Conservation (phyloP, 2,888 invertebrate species). For the Rhagonycha lutea region DNA sequence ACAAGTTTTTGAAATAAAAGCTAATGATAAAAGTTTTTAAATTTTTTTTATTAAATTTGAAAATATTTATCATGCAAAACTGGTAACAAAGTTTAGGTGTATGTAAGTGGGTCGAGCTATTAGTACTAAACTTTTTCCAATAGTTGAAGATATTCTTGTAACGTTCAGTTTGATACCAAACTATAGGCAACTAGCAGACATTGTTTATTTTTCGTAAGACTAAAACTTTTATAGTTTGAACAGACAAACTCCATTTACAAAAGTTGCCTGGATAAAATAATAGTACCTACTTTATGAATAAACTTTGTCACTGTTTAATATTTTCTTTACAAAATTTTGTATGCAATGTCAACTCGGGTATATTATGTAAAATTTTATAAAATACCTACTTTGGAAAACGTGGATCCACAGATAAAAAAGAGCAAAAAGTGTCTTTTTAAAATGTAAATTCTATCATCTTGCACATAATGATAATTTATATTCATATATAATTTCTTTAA, state of each 20-base stretch:
- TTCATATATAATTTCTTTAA: too few species aligned
- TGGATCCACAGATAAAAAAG: background rate
- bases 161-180: background rate
- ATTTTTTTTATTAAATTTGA: background rate
- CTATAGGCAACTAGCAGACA: background rate
- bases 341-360: background rate
- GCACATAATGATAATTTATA: background rate
- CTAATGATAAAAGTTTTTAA: background rate
- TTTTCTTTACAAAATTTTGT: background rate
- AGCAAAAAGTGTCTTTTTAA: background rate
- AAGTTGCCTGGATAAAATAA: background rate
- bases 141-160: background rate
- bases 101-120: background rate
- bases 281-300: background rate
- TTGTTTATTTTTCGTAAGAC: conserved; percentile 1
- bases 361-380: background rate
- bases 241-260: background rate
- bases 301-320: background rate
- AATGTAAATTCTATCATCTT: background rate
- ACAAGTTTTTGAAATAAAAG: background rate
- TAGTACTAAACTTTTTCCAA: background rate
- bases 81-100: background rate
- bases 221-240: conserved; percentile 1
- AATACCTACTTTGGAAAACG: background rate
- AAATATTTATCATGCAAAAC: background rate